Percentiles rank a stretch among this genome's conserved stretches.
These are phyloP conservation scores for Seriola dumerili DNA, from an alignment of 2,113 vertebrate genomes.

Conservation along the genomic window DNA sequence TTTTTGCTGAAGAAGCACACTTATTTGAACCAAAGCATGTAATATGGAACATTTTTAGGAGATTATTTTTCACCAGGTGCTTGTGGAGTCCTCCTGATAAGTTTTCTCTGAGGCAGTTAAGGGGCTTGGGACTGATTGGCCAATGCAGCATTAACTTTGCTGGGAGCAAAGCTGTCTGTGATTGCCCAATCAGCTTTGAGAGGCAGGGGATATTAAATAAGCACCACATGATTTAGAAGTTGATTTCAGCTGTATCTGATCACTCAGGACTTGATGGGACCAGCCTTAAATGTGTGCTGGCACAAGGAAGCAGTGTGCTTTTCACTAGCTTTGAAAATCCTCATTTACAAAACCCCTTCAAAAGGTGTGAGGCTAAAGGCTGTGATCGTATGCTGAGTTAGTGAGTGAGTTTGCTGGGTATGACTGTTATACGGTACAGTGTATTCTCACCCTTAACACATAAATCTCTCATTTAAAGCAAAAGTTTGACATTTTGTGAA, in stretches of 20 bases:
- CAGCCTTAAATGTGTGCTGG: neutral
- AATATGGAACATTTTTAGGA: neutral
- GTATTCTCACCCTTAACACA: neutral
- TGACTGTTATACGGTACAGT: neutral
- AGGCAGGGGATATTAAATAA: neutral
- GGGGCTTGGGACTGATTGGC: constrained; percentile 21
- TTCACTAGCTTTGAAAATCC: neutral
- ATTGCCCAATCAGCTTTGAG: constrained; percentile 33
- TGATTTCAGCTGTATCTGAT: constrained; percentile 26
- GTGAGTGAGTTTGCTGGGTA: neutral
- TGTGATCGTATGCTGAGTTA: neutral
- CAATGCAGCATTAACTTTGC: neutral
- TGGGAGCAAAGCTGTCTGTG: constrained; percentile 5
- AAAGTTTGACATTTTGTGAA: no score
- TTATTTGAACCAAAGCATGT: neutral
- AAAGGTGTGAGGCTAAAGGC: neutral
- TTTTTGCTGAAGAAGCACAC: neutral
- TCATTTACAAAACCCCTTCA: neutral
- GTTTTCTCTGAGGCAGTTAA: neutral
- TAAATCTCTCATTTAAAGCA: no score
- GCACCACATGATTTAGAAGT: neutral
- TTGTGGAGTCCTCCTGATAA: neutral
- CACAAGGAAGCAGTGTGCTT: neutral
- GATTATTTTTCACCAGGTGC: neutral
- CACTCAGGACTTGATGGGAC: neutral